Conservation (phyloP, 2,113 vertebrate genomes). For the Coreoperca whiteheadi region DNA sequence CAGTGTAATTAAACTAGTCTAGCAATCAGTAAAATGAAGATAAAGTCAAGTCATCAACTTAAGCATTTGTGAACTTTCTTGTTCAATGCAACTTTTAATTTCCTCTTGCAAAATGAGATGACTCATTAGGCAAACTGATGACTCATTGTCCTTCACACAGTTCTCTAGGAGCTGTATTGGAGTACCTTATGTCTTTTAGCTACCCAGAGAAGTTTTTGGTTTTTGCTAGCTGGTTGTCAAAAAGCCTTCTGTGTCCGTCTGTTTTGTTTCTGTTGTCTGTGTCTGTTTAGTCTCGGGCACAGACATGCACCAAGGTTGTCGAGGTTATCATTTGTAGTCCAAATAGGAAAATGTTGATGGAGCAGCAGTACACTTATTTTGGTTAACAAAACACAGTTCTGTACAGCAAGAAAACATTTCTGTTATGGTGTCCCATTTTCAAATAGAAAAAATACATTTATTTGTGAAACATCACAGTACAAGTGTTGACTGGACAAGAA, state of each 20-base stretch:
- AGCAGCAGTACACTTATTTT: background rate
- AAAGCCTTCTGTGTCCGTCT: background rate
- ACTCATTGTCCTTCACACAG: background rate
- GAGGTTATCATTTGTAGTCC: background rate
- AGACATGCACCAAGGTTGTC: background rate
- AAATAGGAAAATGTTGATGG: background rate
- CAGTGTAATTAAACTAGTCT: background rate
- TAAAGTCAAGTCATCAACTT: background rate
- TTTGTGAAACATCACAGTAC: conserved; percentile 34
- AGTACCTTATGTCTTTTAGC: background rate
- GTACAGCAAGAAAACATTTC: background rate
- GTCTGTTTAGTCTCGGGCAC: background rate
- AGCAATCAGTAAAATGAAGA: background rate
- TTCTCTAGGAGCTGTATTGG: background rate
- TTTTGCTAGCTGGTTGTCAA: background rate
- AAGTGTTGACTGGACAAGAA: background rate
- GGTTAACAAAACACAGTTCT: background rate
- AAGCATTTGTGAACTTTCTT: background rate
- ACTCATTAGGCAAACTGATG: background rate
- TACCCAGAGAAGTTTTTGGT: background rate
- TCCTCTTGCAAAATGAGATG: background rate
- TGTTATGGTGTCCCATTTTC: background rate
- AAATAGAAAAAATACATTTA: conserved; percentile 57
- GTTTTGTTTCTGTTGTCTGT: background rate
- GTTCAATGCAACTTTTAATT: background rate